Conservation (phyloP, 2,113 vertebrate genomes). For the Oryzias celebensis region DNA sequence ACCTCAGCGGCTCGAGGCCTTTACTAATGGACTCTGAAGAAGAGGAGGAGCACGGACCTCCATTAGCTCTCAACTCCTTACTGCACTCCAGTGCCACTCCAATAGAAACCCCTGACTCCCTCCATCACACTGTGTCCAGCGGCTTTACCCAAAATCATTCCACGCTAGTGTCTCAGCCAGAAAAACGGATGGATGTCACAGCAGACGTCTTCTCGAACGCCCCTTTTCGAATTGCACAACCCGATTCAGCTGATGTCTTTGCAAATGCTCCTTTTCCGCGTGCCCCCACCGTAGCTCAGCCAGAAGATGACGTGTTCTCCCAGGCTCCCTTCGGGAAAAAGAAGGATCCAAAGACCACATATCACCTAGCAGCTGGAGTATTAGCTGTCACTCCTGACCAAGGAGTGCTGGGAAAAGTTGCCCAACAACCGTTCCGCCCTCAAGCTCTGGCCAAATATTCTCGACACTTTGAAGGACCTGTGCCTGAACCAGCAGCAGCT, state of each 20-base stretch:
- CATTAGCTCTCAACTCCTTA: slow-evolving; percentile 9
- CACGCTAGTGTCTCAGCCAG: slow-evolving; percentile 48
- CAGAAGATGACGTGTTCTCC: slow-evolving; percentile 87
- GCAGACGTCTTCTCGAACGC: slow-evolving; percentile 87
- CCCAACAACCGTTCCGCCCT: slow-evolving; percentile 83
- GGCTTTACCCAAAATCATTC: slow-evolving; percentile 41
- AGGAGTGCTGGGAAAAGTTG: slow-evolving; percentile 64
- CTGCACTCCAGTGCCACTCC: slow-evolving; percentile 1
- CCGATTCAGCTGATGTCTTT: slow-evolving; percentile 84
- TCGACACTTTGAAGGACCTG: slow-evolving; percentile 87
- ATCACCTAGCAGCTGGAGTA: slow-evolving; percentile 19
- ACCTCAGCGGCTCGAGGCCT: slow-evolving; percentile 90
- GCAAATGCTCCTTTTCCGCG: slow-evolving; percentile 89
- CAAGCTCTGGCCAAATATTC: slow-evolving; percentile 92
- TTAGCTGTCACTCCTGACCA: slow-evolving; percentile 66
- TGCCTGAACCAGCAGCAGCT: slow-evolving; percentile 75
- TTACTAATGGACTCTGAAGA: slow-evolving; percentile 92
- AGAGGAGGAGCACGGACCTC: slow-evolving; percentile 77
- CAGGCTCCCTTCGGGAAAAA: slow-evolving; percentile 92
- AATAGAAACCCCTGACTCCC: slow-evolving; percentile 25
- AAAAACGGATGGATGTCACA: slow-evolving; percentile 27
- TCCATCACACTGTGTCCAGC: slow-evolving; percentile 24
- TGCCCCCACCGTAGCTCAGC: slow-evolving; percentile 29
- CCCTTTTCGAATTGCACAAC: slow-evolving; percentile 79
- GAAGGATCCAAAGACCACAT: slow-evolving; percentile 65